phyloP scores from a whole-genome alignment of 2,888 invertebrate species.

The Muschampia plurimacula region DNA sequence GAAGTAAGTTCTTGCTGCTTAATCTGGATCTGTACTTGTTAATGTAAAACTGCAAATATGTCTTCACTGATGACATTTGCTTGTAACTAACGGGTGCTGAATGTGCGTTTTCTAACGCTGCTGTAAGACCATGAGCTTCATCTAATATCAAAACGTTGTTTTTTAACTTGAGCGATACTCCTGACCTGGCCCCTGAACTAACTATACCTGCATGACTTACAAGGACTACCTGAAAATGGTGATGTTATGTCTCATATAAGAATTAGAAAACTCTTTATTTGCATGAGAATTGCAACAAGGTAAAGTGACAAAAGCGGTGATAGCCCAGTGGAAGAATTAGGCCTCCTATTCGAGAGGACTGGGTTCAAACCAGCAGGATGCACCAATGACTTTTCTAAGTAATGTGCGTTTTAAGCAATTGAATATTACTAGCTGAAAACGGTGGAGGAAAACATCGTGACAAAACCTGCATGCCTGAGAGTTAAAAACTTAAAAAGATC shows the following conservation, averaged over 20 bases:
- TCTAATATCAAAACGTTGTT: constrained; percentile 95
- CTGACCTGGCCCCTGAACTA: constrained; percentile 72
- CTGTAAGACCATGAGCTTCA: constrained; percentile 98
- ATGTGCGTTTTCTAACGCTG: constrained; percentile 95
- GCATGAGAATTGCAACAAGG: too few relatives aligned
- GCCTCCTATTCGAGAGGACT: too few relatives aligned
- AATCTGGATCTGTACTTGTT: constrained; percentile 90
- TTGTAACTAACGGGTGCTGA: constrained; percentile 89
- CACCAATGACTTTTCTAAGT: too few relatives aligned
- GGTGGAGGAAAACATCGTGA: too few relatives aligned
- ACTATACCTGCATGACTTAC: constrained; percentile 80
- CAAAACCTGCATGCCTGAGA: too few relatives aligned
- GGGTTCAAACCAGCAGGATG: too few relatives aligned
- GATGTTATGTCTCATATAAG: not conserved
- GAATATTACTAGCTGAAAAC: too few relatives aligned
- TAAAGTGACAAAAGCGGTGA: too few relatives aligned
- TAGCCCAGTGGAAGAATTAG: too few relatives aligned
- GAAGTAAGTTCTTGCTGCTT: constrained; percentile 92
- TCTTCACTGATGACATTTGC: constrained; percentile 88
- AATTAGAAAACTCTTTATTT: too few relatives aligned
- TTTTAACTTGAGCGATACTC: constrained; percentile 80
- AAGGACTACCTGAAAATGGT: constrained; percentile 68
- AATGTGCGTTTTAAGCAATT: too few relatives aligned
- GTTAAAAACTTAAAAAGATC: too few relatives aligned
- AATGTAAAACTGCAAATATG: constrained; percentile 89